These are phyloP conservation scores for Diadegma fenestrale DNA, from an alignment of 2,888 invertebrate species.

Conservation along the genomic window DNA sequence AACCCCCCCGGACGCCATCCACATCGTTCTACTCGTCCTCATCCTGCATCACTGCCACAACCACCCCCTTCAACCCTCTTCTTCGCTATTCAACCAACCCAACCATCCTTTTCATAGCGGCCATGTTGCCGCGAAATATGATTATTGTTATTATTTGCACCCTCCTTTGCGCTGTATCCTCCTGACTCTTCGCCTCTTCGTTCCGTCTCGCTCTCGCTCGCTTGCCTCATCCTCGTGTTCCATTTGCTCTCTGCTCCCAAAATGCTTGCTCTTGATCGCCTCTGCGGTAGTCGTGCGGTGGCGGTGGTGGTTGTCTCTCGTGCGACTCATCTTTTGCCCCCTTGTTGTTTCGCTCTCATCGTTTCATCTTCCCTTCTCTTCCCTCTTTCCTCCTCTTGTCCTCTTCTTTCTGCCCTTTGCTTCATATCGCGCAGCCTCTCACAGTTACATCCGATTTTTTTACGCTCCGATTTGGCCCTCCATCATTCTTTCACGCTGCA, in stretches of 20 bases:
- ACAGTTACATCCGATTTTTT: slow-evolving; percentile 50
- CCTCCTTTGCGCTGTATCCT: slow-evolving; percentile 80
- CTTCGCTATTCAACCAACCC: slow-evolving; percentile 73
- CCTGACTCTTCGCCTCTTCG: slow-evolving; percentile 78
- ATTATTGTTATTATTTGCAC: slow-evolving; percentile 85
- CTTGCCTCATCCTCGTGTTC: background rate
- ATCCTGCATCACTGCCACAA: slow-evolving; percentile 56
- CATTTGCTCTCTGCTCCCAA: slow-evolving; percentile 41
- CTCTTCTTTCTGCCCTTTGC: slow-evolving; percentile 49
- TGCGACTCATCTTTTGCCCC: slow-evolving; percentile 57
- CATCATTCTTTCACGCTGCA: slow-evolving; percentile 48
- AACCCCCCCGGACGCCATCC: slow-evolving; percentile 74
- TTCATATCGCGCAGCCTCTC: slow-evolving; percentile 38
- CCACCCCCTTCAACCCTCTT: slow-evolving; percentile 33
- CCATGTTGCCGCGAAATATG: slow-evolving; percentile 85
- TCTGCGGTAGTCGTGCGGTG: slow-evolving; percentile 20
- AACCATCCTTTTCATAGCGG: slow-evolving; percentile 83
- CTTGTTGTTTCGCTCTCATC: slow-evolving; percentile 69
- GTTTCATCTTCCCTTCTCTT: slow-evolving; percentile 59
- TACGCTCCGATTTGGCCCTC: slow-evolving; percentile 42
- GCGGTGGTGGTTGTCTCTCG: slow-evolving; percentile 60
- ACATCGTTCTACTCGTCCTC: slow-evolving; percentile 65
- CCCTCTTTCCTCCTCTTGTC: slow-evolving; percentile 55
- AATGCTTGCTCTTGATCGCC: slow-evolving; percentile 57
- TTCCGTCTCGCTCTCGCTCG: slow-evolving; percentile 54